Base-by-base conservation (phyloP, 2,888 invertebrate genomes). In the Perithous albicinctus region DNA sequence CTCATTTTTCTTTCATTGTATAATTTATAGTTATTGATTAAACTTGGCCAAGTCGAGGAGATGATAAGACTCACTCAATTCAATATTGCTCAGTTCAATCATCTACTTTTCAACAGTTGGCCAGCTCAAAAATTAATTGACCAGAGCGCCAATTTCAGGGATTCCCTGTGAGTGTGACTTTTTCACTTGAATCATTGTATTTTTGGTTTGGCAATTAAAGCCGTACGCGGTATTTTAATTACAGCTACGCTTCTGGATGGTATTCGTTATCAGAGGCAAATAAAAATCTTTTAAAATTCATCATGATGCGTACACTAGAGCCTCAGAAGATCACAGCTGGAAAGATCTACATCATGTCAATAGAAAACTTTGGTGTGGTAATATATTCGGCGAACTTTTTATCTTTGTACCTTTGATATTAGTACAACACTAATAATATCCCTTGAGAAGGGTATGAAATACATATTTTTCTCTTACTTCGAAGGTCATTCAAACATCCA, bases 31-130 rank as follows among this genome's bases (percentile, higher is more conserved):
- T 18, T 76, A 10, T 38, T 76, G 29, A 69, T 43, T 2, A 76
- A 76, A 48, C 15, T 76, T 10, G 76, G 76, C 10, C 26, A 76
- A 5, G 59, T 48, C 48, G 76, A 76, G 7, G 76, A 76, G 38
- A 76, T 76, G 76, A 59, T 26, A 67, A 61, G 76, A 26, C 20
- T 76, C 26, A 0, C 26, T 12, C 76, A 76, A 10, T 76, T 76
- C 38, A 67, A 18, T 0, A 0, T 10, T 12, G 61, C 61, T 2
- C 76, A 76, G 29, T 15, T 76, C 5, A 61, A 46, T 41, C 67
- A 76, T 26, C 26, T 76, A 2, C 59, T 69, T n/a, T 76, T 61
- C 12, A 76, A 61, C 29, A 76, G 67, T 51, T 76, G 59, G 59
- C 48, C 69, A 1, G 61, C 67, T 7, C 76, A 76, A 32, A 76